Conservation (phyloP, 53 echinoderm and acorn worm species). For the Glandiceps talaboti region DNA sequence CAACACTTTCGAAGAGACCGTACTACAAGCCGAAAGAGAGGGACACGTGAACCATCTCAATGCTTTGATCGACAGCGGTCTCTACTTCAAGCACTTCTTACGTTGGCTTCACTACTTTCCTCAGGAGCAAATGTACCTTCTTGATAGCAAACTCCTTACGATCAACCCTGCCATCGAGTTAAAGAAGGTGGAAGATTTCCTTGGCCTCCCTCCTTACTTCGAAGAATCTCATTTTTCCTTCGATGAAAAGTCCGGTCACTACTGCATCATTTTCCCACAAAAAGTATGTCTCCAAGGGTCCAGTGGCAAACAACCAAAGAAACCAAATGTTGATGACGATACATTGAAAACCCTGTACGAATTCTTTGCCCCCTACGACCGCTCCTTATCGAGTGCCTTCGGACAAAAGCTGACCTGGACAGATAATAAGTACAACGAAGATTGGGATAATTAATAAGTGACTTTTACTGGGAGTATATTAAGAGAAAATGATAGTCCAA, state of each 20-base stretch:
- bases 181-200: neutral
- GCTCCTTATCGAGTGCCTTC: neutral
- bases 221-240: neutral
- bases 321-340: neutral
- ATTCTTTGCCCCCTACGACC: neutral
- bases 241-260: neutral
- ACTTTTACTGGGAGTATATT: too few relatives aligned
- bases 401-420: neutral
- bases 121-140: neutral
- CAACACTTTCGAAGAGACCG: neutral
- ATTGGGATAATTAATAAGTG: too few relatives aligned
- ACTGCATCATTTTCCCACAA: neutral
- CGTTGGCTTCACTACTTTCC: neutral
- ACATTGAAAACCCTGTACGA: neutral
- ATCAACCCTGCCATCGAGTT: neutral
- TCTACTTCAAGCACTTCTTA: neutral
- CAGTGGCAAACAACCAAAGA: neutral
- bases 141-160: neutral
- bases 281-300: neutral
- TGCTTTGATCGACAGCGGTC: neutral
- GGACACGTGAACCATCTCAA: neutral
- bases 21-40: neutral
- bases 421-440: neutral
- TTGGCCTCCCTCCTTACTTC: neutral
- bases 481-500: too few relatives aligned